phyloP scores from a whole-genome alignment of 2,113 vertebrate genomes.

The Hirundichthys speculiger region DNA sequence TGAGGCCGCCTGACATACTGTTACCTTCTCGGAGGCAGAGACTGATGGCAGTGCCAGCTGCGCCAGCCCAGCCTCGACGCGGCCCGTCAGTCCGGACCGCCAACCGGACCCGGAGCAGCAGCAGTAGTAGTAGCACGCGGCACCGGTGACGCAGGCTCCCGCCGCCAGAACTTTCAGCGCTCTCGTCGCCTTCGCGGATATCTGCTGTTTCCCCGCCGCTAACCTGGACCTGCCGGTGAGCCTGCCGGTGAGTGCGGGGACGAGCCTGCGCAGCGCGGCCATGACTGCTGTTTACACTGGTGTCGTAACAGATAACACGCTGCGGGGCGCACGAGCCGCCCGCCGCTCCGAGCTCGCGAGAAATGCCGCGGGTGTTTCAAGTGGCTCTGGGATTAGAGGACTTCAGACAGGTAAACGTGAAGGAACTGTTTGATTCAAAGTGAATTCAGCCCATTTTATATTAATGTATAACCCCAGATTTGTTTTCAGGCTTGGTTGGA shows the following conservation, averaged over 20 bases:
- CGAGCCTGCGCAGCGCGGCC: constrained; percentile 70
- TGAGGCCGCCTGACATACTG: no score
- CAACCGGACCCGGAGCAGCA: neutral
- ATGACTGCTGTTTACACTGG: constrained; percentile 60
- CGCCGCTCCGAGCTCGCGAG: constrained; percentile 72
- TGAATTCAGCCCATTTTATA: neutral
- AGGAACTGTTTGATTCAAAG: constrained; percentile 20
- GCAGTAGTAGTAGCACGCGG: constrained; percentile 20
- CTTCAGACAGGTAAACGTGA: constrained; percentile 10
- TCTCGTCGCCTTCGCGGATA: constrained; percentile 1
- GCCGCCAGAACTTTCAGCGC: constrained; percentile 38
- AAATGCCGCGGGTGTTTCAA: constrained; percentile 46
- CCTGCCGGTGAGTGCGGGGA: constrained; percentile 21
- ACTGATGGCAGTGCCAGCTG: constrained; percentile 70
- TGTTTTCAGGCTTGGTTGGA: neutral
- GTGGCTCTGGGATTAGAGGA: constrained; percentile 29
- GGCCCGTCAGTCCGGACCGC: constrained; percentile 36
- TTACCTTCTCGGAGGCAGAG: constrained; percentile 78
- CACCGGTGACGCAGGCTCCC: constrained; percentile 61
- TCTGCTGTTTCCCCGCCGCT: constrained; percentile 8
- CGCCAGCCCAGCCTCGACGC: constrained; percentile 47
- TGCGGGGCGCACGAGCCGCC: neutral
- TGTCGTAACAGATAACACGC: constrained; percentile 18
- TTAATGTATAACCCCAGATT: neutral
- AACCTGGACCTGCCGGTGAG: constrained; percentile 12